These are phyloP conservation scores for Imbricaverruca yamaguchii DNA, from an alignment of 2,888 invertebrate genomes.

Conservation along the genomic window DNA sequence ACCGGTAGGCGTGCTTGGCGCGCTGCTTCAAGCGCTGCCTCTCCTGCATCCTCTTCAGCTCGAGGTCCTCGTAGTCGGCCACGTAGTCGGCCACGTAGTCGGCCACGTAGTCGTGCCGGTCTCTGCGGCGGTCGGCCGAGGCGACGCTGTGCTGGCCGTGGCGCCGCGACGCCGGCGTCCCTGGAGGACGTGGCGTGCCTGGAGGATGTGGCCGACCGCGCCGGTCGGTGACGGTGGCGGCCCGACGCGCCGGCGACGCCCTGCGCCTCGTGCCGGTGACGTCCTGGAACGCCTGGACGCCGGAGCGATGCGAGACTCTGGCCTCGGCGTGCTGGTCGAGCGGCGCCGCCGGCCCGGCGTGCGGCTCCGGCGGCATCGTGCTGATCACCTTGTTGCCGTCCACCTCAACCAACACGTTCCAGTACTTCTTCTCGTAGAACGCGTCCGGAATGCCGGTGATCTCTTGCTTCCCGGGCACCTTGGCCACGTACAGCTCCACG, in stretches of 20 bases:
- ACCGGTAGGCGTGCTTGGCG: not conserved
- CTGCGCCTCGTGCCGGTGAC: no score
- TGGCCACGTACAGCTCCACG: constrained; percentile 11
- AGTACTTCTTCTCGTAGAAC: constrained; percentile 11
- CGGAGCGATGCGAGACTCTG: no score
- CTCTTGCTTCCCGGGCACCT: not conserved
- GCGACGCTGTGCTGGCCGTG: not conserved
- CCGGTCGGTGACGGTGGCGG: no score
- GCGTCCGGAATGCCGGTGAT: constrained; percentile 1
- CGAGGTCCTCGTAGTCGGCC: not conserved
- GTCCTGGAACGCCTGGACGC: no score
- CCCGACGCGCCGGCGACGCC: no score
- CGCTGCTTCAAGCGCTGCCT: not conserved
- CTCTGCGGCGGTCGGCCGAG: no score
- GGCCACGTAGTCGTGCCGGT: not conserved
- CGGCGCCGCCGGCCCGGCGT: not conserved
- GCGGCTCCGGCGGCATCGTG: not conserved
- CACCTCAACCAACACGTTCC: constrained; percentile 10
- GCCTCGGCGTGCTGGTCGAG: not conserved
- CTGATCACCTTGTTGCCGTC: constrained; percentile 21
- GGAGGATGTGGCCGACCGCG: not conserved
- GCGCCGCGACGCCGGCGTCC: not conserved
- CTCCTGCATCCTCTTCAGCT: not conserved
- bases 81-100: not conserved
- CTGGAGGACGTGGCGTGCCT: not conserved